Percentiles rank a stretch among this genome's conserved stretches.
These are phyloP conservation scores for Nibea albiflora DNA, from an alignment of 2,113 vertebrate species.

Conservation along the genomic window DNA sequence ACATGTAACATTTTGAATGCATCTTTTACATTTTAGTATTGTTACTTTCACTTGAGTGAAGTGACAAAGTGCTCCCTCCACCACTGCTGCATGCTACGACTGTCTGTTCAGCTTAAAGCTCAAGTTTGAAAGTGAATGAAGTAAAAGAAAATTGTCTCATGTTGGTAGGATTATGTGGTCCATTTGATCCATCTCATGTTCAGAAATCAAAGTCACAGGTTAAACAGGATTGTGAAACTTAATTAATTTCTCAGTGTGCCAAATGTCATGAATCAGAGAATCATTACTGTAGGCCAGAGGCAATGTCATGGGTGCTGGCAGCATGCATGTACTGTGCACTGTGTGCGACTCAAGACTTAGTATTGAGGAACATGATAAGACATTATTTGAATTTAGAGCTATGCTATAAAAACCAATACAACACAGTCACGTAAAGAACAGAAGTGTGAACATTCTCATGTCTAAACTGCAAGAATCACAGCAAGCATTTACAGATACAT, in stretches of 20 bases:
- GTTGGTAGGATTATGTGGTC: too few relatives aligned
- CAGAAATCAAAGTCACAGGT: background rate
- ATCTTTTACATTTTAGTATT: background rate
- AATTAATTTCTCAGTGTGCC: background rate
- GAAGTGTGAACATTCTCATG: slow-evolving; percentile 30
- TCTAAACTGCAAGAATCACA: slow-evolving; percentile 52
- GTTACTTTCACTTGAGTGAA: background rate
- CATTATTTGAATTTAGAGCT: background rate
- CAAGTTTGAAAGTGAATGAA: background rate
- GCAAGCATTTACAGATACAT: background rate
- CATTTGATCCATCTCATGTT: background rate
- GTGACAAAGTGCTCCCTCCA: background rate
- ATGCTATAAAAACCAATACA: background rate
- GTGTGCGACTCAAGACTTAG: background rate
- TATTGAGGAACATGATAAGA: background rate
- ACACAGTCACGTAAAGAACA: background rate
- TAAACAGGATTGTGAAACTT: background rate
- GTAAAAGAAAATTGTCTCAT: background rate
- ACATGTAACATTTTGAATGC: too few relatives aligned
- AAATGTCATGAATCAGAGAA: background rate
- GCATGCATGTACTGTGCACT: background rate
- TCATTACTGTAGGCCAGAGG: background rate
- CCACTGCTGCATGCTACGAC: background rate
- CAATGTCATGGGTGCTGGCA: background rate
- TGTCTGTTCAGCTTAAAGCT: background rate